Percentiles rank a stretch among this genome's conserved stretches.
Evolutionary conservation across 2,888 invertebrate species (phyloP).

Genomic region (Sarcophaga variegata): DNA sequence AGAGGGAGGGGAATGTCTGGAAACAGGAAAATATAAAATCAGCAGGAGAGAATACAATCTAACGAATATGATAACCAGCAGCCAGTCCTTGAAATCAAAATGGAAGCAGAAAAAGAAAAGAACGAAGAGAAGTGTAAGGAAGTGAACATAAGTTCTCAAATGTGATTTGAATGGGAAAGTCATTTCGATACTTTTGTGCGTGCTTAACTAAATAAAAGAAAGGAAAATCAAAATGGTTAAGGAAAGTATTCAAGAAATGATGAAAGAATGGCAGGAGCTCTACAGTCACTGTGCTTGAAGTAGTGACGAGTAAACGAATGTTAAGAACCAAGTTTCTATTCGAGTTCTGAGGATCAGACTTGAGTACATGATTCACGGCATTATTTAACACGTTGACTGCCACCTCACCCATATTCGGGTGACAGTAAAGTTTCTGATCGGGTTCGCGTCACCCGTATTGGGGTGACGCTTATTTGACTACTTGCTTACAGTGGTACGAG

Average conservation of each 20-base stretch:
- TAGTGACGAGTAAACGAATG: too few species aligned
- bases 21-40: background rate
- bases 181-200: constrained; percentile 27
- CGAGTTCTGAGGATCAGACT: too few species aligned
- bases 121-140: background rate
- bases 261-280: background rate
- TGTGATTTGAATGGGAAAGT: constrained; percentile 40
- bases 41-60: constrained; percentile 10
- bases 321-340: too few species aligned
- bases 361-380: too few species aligned
- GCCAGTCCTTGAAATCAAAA: constrained; percentile 4
- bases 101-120: background rate
- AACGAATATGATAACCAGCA: background rate
- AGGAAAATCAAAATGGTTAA: background rate
- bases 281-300: too few species aligned
- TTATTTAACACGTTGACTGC: too few species aligned
- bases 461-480: too few species aligned
- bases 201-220: background rate
- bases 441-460: too few species aligned
- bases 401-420: too few species aligned
- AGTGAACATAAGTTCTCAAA: constrained; percentile 12
- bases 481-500: too few species aligned
- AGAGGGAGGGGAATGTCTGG: too few species aligned
- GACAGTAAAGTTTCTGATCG: too few species aligned
- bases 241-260: background rate